These are phyloP conservation scores for Hirtodrosophila duncani DNA, from an alignment of 2,888 invertebrate genomes.

Conservation along the genomic window DNA sequence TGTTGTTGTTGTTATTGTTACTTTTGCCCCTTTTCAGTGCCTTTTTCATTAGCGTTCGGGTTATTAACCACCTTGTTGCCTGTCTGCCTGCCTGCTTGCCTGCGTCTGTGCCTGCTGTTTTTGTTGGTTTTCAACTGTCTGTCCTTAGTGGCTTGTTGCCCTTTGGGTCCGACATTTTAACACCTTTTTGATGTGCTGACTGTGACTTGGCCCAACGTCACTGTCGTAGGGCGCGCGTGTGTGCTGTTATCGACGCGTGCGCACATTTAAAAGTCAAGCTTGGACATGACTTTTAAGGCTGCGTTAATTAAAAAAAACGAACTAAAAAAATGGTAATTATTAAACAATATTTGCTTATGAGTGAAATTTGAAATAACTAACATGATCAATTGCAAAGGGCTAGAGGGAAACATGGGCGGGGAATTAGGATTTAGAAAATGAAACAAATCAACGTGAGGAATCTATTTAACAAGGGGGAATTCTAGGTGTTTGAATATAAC, in stretches of 20 bases:
- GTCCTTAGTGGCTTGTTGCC: conserved; percentile 27
- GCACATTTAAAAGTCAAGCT: conserved; percentile 45
- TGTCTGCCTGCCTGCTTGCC: conserved; percentile 7
- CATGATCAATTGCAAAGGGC: too few species aligned
- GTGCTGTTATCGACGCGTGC: conserved; percentile 58
- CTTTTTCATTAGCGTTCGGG: conserved; percentile 66
- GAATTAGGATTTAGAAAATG: too few species aligned
- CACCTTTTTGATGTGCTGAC: conserved; percentile 46
- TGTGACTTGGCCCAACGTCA: not conserved
- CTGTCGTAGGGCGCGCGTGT: conserved; percentile 25
- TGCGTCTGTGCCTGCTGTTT: too few species aligned
- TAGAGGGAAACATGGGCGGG: too few species aligned
- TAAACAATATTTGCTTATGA: too few species aligned
- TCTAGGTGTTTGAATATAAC: too few species aligned
- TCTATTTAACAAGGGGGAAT: too few species aligned
- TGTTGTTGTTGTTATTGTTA: conserved; percentile 5
- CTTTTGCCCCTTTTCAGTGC: conserved; percentile 45
- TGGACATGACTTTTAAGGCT: too few species aligned
- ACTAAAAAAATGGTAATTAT: too few species aligned
- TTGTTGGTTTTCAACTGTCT: conserved; percentile 10
- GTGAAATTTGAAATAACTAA: too few species aligned
- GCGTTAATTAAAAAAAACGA: too few species aligned
- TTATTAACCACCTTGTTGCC: conserved; percentile 62
- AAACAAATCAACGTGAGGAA: too few species aligned
- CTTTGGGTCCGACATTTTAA: conserved; percentile 52